A percentile compares a stretch with the other conserved stretches of the same genome.
Evolutionary conservation across 2,797 vertebrate species (phyloP).

Genomic region (Apogon talboti): DNA sequence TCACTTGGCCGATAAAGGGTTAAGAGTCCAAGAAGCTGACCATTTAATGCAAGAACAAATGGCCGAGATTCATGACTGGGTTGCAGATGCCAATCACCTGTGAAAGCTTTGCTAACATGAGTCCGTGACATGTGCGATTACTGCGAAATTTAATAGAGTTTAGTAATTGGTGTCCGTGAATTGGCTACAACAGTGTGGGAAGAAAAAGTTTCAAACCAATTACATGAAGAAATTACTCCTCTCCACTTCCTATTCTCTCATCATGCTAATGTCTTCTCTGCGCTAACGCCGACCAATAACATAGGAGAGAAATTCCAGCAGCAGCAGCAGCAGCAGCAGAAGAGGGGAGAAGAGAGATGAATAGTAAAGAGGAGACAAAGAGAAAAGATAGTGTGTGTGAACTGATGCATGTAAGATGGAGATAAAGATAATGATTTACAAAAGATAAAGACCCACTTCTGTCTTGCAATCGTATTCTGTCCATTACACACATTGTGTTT

Average conservation of each 20-base stretch:
- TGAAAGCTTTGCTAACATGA: slow-evolving; percentile 47
- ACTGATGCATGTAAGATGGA: slow-evolving; percentile 28
- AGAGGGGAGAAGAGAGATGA: slow-evolving; percentile 10
- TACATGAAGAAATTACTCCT: slow-evolving; percentile 50
- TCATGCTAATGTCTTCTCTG: slow-evolving; percentile 33
- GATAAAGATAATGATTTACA: slow-evolving; percentile 45
- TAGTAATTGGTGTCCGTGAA: slow-evolving; percentile 40
- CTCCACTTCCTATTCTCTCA: slow-evolving; percentile 29
- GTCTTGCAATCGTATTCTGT: slow-evolving; percentile 34
- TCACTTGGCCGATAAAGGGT: slow-evolving; percentile 45
- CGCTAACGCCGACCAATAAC: slow-evolving; percentile 57
- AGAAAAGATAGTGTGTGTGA: slow-evolving; percentile 6
- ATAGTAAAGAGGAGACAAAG: slow-evolving; percentile 19
- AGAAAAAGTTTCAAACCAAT: slow-evolving; percentile 60
- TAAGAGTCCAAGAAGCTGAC: slow-evolving; percentile 37
- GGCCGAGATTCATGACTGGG: slow-evolving; percentile 53
- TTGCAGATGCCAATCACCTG: slow-evolving; percentile 53
- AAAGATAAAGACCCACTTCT: slow-evolving; percentile 36
- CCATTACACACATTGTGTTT: slow-evolving; percentile 15
- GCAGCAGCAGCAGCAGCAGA: slow-evolving; percentile 41
- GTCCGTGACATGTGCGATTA: slow-evolving; percentile 49
- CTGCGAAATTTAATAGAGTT: slow-evolving; percentile 47
- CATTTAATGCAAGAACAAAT: slow-evolving; percentile 42
- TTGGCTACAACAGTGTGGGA: slow-evolving; percentile 40
- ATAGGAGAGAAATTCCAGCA: slow-evolving; percentile 44